phyloP scores from a whole-genome alignment of 2,797 vertebrate genomes.

The Spinus olivaceus region DNA sequence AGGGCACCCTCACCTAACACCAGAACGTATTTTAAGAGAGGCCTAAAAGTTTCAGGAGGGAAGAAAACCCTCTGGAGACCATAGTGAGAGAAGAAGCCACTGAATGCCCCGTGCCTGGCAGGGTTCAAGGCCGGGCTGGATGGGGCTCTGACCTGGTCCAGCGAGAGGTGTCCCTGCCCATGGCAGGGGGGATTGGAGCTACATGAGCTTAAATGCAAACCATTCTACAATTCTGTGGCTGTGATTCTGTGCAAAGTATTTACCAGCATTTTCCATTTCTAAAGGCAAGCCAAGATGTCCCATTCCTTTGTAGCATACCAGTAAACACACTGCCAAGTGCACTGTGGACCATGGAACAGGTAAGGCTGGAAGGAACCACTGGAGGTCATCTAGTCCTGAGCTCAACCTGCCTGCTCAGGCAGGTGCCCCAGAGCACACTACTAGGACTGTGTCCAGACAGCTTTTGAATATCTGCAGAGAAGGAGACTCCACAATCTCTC shows the following conservation, averaged over 20 bases:
- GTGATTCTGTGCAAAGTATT: neutral
- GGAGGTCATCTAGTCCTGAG: neutral
- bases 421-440: neutral
- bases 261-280: neutral
- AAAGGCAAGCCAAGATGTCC: neutral
- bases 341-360: no score
- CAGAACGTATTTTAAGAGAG: neutral
- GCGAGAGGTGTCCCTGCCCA: neutral
- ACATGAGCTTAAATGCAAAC: neutral
- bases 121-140: neutral
- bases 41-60: neutral
- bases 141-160: neutral
- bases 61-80: neutral
- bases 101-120: neutral
- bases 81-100: neutral
- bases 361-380: neutral
- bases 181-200: neutral
- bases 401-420: neutral
- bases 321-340: neutral
- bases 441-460: neutral
- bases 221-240: neutral
- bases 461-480: neutral
- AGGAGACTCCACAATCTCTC: neutral
- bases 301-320: neutral
- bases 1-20: conserved; percentile 23